Percentiles rank a stretch among this genome's conserved stretches.
These are phyloP conservation scores for Ophion ellenae DNA, from an alignment of 2,888 invertebrate genomes.

Conservation along the genomic window DNA sequence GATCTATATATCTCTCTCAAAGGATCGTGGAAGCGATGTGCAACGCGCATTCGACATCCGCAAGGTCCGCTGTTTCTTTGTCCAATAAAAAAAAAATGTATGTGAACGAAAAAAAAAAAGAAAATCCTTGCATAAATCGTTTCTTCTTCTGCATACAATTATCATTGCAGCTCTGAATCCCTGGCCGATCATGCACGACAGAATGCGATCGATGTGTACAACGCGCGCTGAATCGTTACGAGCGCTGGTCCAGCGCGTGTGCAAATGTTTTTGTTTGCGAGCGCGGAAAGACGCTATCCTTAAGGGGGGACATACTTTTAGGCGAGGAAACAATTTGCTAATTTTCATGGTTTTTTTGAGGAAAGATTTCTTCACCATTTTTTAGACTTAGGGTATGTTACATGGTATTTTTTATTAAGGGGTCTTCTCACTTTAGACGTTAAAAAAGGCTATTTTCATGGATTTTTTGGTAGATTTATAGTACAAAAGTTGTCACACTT, in stretches of 20 bases:
- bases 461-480: too few relatives aligned
- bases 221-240: conserved; percentile 51
- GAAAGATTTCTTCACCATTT: too few relatives aligned
- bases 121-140: conserved; percentile 69
- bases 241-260: conserved; percentile 15
- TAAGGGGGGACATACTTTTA: too few relatives aligned
- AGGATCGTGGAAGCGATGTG: conserved; percentile 30
- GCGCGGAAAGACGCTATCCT: neutral
- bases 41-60: conserved; percentile 31
- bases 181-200: conserved; percentile 41
- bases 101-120: conserved; percentile 20
- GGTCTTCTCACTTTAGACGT: too few relatives aligned
- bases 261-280: conserved; percentile 52
- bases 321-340: too few relatives aligned
- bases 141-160: conserved; percentile 69
- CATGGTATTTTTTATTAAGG: too few relatives aligned
- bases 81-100: neutral
- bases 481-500: too few relatives aligned
- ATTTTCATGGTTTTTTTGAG: too few relatives aligned
- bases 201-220: conserved; percentile 44
- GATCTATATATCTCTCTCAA: conserved; percentile 32
- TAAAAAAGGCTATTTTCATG: too few relatives aligned
- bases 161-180: conserved; percentile 53
- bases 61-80: conserved; percentile 43
- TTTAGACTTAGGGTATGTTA: too few relatives aligned